phyloP scores from a whole-genome alignment of 2,797 vertebrate species.

The Gorsachius magnificus region DNA sequence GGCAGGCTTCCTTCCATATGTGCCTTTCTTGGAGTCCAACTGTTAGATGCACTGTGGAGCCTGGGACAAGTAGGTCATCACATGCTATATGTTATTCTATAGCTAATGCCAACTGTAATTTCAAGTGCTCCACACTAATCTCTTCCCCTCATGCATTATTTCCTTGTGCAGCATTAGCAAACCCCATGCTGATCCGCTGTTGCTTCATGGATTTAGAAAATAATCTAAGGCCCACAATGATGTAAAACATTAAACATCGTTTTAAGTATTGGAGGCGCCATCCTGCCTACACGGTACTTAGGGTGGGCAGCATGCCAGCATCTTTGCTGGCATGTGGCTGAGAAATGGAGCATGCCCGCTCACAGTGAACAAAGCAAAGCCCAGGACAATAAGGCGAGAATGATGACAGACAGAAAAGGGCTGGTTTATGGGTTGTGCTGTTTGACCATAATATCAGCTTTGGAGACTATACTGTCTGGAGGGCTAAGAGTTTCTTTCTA shows the following conservation, averaged over 20 bases:
- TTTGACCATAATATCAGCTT: constrained; percentile 42
- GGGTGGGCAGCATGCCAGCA: constrained; percentile 76
- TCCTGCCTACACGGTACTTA: constrained; percentile 74
- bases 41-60: neutral
- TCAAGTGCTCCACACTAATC: constrained; percentile 49
- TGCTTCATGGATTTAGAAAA: constrained; percentile 74
- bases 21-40: neutral
- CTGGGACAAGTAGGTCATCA: neutral
- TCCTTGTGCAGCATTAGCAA: constrained; percentile 71
- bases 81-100: neutral
- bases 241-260: constrained; percentile 80
- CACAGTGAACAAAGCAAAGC: constrained; percentile 67
- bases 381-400: constrained; percentile 72
- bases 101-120: constrained; percentile 51
- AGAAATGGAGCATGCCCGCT: constrained; percentile 73
- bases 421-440: constrained; percentile 68
- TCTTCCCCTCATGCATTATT: constrained; percentile 67
- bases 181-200: constrained; percentile 66
- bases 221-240: constrained; percentile 74
- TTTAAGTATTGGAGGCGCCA: constrained; percentile 79
- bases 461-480: constrained; percentile 61
- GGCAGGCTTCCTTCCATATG: neutral
- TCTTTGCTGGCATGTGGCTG: constrained; percentile 71
- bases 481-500: constrained; percentile 67
- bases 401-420: constrained; percentile 86